Evolutionary conservation across 2,113 vertebrate genomes (phyloP).

Genomic region (Microtus richardsoni): DNA sequence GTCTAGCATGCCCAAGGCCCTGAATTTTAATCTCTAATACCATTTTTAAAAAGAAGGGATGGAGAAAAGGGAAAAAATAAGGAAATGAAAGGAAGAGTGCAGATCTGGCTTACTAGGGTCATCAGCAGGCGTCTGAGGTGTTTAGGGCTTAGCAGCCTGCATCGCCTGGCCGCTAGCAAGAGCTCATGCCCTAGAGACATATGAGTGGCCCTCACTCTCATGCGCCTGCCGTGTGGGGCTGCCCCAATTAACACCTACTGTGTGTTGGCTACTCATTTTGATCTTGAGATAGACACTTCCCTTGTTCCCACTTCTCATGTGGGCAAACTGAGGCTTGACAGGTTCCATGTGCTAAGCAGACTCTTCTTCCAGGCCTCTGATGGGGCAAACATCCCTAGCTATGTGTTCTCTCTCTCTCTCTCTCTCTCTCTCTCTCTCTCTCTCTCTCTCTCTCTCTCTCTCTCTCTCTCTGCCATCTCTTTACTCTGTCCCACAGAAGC

Average conservation of each 20-base stretch:
- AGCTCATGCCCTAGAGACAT: accelerated
- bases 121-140: accelerated
- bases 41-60: neutral
- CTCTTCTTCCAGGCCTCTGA: neutral
- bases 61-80: neutral
- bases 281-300: neutral
- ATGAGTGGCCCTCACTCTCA: neutral
- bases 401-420: too few relatives aligned
- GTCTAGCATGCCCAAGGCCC: neutral
- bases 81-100: too few relatives aligned
- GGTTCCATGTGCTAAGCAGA: neutral
- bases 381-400: neutral
- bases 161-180: neutral
- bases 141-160: neutral
- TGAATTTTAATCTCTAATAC: neutral
- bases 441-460: too few relatives aligned
- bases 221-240: neutral
- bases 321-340: neutral
- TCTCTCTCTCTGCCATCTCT: too few relatives aligned
- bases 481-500: neutral
- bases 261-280: neutral
- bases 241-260: neutral
- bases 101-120: too few relatives aligned
- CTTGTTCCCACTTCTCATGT: neutral
- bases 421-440: too few relatives aligned